Conservation (phyloP, 2,888 invertebrate species). For the Rambutsinella grinnellia region DNA sequence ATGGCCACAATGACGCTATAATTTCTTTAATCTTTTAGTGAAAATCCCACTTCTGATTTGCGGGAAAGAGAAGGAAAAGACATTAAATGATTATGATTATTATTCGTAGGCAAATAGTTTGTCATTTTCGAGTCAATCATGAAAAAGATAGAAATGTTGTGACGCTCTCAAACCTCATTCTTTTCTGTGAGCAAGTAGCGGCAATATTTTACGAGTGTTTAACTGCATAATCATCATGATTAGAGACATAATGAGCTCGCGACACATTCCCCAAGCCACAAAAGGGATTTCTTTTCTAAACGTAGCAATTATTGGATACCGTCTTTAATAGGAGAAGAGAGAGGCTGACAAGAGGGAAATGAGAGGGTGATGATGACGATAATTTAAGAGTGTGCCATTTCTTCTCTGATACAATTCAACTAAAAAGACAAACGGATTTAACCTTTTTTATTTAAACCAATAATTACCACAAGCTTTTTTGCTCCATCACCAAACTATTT, state of each 20-base stretch:
- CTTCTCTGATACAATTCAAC: background rate
- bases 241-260: constrained; percentile 7
- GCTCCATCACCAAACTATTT: constrained; percentile 32
- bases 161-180: constrained; percentile 6
- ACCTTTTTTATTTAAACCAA: background rate
- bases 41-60: too few species aligned
- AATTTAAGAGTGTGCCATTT: constrained; percentile 19
- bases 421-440: background rate
- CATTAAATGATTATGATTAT: too few species aligned
- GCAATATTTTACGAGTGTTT: constrained; percentile 23
- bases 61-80: too few species aligned
- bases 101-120: too few species aligned
- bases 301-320: background rate
- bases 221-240: constrained; percentile 7
- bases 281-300: background rate
- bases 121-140: background rate
- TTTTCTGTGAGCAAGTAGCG: constrained; percentile 9
- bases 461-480: background rate
- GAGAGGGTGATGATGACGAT: constrained; percentile 7
- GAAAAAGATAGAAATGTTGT: background rate
- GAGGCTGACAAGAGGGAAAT: background rate
- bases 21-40: too few species aligned
- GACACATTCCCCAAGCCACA: constrained; percentile 5
- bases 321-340: background rate
- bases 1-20: too few species aligned